Evolutionary conservation across 1,140 invertebrate species (phyloP).

Genomic region (Drosophila carrolli): DNA sequence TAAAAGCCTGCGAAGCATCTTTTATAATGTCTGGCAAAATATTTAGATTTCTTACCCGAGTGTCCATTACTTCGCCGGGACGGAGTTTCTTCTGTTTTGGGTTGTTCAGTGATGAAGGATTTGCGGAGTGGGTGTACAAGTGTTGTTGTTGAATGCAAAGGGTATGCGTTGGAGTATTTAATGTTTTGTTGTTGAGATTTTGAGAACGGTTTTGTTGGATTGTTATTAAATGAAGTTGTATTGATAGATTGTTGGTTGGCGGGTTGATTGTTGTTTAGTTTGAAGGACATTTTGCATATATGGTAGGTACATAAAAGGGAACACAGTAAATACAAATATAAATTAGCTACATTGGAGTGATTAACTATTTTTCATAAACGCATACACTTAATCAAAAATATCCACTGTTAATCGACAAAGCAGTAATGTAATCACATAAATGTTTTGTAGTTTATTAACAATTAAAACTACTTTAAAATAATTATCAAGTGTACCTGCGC

Average conservation of each 20-base stretch:
- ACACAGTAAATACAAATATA: conserved; percentile 60
- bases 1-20: neutral
- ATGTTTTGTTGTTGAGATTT: conserved; percentile 35
- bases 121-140: conserved; percentile 81
- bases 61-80: conserved; percentile 96
- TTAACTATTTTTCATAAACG: conserved; percentile 1
- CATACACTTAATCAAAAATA: conserved; percentile 18
- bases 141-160: conserved; percentile 57
- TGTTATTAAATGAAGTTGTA: conserved; percentile 35
- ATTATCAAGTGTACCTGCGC: no score
- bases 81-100: conserved; percentile 90
- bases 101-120: conserved; percentile 41
- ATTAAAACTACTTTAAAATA: neutral
- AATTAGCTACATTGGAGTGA: conserved; percentile 44
- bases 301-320: conserved; percentile 66
- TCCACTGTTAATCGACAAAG: conserved; percentile 28
- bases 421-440: conserved; percentile 27
- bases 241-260: conserved; percentile 30
- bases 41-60: conserved; percentile 92
- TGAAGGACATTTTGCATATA: conserved; percentile 38
- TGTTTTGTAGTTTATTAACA: neutral
- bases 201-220: conserved; percentile 15
- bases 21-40: neutral
- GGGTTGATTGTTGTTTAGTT: conserved; percentile 59
- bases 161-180: conserved; percentile 43